These are phyloP conservation scores for Chymomyza procnemis DNA, from an alignment of 2,888 invertebrate species.

Conservation along the genomic window DNA sequence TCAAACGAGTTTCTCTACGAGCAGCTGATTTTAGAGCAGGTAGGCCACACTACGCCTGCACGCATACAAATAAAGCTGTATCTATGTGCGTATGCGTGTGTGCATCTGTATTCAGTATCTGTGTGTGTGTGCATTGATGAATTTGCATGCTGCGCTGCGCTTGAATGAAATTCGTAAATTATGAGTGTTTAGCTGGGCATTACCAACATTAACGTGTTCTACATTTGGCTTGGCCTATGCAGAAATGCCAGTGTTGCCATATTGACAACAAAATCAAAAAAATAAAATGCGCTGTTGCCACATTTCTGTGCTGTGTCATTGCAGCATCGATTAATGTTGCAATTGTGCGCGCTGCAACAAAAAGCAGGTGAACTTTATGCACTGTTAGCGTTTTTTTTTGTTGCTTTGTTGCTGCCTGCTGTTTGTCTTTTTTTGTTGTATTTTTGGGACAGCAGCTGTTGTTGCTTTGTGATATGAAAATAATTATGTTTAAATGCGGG, in stretches of 20 bases:
- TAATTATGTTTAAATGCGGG: conserved; percentile 24
- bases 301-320: conserved; percentile 22
- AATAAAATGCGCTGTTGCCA: conserved; percentile 13
- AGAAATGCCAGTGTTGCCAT: not conserved
- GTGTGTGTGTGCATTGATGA: not conserved
- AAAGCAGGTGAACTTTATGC: conserved; percentile 50
- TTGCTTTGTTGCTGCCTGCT: conserved; percentile 6
- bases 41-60: conserved; percentile 46
- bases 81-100: not conserved
- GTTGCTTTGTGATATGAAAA: conserved; percentile 36
- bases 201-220: not conserved
- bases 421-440: conserved; percentile 2
- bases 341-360: conserved; percentile 21
- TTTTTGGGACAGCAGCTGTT: conserved; percentile 28
- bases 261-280: not conserved
- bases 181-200: not conserved
- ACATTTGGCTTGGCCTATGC: not conserved
- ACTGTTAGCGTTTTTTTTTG: conserved; percentile 16
- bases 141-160: conserved; percentile 13
- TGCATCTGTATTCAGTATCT: not conserved
- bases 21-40: conserved; percentile 63
- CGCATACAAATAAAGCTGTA: conserved; percentile 20
- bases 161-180: conserved; percentile 11
- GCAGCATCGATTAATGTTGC: conserved; percentile 44
- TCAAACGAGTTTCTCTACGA: conserved; percentile 52